These are phyloP conservation scores for Urocyon cinereoargenteus DNA, from an alignment of 2,797 vertebrate genomes.

Conservation along the genomic window DNA sequence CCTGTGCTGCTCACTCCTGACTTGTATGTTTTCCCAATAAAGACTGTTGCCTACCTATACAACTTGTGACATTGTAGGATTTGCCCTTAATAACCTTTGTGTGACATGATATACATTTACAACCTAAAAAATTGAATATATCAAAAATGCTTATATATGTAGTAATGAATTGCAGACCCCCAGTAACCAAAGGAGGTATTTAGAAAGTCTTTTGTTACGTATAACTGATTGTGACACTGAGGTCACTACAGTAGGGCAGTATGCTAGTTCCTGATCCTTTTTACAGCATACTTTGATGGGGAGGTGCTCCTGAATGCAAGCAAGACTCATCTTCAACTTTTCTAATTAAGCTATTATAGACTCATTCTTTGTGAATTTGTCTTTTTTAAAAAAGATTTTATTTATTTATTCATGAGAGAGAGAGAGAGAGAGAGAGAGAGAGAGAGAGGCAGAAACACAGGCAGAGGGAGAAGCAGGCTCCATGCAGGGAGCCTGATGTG, in stretches of 20 bases:
- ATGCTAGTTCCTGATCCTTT: neutral
- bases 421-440: too few relatives aligned
- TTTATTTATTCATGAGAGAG: too few relatives aligned
- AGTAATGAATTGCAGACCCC: neutral
- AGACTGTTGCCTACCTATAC: neutral
- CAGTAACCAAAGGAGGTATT: neutral
- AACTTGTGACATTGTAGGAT: neutral
- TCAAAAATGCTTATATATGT: neutral
- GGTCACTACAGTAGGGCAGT: neutral
- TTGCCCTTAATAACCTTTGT: neutral
- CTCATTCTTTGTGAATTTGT: neutral
- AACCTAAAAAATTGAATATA: neutral
- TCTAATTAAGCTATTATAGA: neutral
- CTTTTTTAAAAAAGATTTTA: too few relatives aligned
- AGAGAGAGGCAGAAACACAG: too few relatives aligned
- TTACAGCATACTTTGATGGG: neutral
- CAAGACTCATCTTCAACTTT: neutral
- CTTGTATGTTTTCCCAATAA: neutral
- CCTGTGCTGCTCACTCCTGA: neutral
- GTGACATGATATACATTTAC: neutral
- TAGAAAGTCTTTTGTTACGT: neutral
- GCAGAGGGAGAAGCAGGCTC: too few relatives aligned
- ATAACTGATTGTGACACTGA: neutral
- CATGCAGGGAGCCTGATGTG: too few relatives aligned
- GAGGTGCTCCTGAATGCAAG: neutral